phyloP scores from a whole-genome alignment of 2,888 invertebrate genomes.

The Lydus trimaculatus region DNA sequence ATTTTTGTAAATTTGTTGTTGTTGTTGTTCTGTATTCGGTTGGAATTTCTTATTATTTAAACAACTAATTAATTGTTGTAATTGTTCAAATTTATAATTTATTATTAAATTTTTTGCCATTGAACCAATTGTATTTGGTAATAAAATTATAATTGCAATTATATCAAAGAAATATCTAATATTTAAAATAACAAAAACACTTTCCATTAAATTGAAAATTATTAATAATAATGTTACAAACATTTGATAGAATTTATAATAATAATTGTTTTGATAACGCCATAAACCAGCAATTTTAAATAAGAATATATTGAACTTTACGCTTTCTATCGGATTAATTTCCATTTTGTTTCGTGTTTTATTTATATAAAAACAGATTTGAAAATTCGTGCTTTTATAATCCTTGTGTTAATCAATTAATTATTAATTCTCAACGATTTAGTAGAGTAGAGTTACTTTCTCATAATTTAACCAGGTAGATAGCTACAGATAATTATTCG shows the following conservation, averaged over 20 bases:
- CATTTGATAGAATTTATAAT: neutral
- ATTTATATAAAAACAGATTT: too few relatives aligned
- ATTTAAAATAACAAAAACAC: too few relatives aligned
- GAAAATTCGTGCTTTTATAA: too few relatives aligned
- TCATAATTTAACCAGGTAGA: neutral
- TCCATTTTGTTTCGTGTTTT: too few relatives aligned
- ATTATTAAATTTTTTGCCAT: neutral
- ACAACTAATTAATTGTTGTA: constrained; percentile 9
- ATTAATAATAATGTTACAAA: neutral
- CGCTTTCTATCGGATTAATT: neutral
- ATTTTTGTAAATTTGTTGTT: constrained; percentile 7
- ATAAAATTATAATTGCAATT: neutral
- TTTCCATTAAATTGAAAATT: neutral
- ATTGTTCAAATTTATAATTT: neutral
- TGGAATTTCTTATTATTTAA: constrained; percentile 16
- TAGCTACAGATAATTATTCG: neutral
- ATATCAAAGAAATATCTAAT: too few relatives aligned
- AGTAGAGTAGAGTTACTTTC: too few relatives aligned
- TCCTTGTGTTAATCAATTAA: too few relatives aligned
- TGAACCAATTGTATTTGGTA: neutral
- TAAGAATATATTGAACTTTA: neutral
- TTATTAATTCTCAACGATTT: too few relatives aligned
- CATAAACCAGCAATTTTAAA: neutral
- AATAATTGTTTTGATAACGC: neutral
- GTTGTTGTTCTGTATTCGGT: constrained; percentile 5